These are phyloP conservation scores for Peromyscus eremicus DNA, from an alignment of 2,797 vertebrate genomes.

Conservation along the genomic window DNA sequence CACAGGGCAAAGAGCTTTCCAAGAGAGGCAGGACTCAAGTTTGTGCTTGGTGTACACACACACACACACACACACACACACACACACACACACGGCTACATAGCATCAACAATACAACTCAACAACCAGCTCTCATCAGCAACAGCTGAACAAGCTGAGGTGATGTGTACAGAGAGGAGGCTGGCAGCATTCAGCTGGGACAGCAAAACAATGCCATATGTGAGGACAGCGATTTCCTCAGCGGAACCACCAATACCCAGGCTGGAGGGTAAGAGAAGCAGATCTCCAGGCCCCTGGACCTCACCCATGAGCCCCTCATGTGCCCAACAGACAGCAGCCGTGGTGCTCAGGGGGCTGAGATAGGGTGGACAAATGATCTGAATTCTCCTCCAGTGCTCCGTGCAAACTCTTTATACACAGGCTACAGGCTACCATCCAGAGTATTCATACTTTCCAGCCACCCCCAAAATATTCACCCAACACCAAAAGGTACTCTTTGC, in stretches of 20 bases:
- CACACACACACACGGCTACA: neutral
- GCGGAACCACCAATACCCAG: neutral
- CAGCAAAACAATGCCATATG: conserved; percentile 55
- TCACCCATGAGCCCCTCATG: neutral
- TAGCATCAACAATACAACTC: neutral
- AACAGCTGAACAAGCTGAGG: neutral
- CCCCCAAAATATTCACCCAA: too few species aligned
- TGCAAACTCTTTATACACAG: neutral
- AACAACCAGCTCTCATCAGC: neutral
- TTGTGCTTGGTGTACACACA: neutral
- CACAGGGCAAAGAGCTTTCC: neutral
- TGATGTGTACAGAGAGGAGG: neutral
- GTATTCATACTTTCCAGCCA: too few species aligned
- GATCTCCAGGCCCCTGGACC: neutral
- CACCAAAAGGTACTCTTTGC: neutral
- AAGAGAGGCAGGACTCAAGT: neutral
- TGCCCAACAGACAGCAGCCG: neutral
- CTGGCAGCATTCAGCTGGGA: neutral
- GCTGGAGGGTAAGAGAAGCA: neutral
- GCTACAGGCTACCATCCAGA: neutral
- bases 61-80: too few species aligned
- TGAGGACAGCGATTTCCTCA: conserved; percentile 52
- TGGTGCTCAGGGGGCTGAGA: neutral
- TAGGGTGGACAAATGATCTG: too few species aligned
- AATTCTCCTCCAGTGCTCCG: neutral